Conservation (phyloP, 2,113 vertebrate species). For the Notarius lentiginosus region DNA sequence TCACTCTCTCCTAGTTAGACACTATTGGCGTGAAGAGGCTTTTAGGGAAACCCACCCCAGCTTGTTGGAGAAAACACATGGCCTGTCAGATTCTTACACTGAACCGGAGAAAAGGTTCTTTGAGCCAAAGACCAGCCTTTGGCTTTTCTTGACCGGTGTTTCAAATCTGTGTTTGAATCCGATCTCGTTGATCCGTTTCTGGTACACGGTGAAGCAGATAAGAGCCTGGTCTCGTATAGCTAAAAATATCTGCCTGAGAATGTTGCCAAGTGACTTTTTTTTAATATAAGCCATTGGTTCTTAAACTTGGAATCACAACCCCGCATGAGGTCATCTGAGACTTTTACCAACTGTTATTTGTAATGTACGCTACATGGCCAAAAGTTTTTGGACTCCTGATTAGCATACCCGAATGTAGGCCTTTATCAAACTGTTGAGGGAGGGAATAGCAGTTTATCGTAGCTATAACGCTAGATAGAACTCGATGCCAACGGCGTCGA, state of each 20-base stretch:
- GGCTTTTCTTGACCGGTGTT: background rate
- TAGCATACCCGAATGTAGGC: no score
- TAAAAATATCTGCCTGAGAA: background rate
- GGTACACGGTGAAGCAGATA: background rate
- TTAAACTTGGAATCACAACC: background rate
- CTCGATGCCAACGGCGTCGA: no score
- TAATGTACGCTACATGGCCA: background rate
- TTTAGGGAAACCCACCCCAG: no score
- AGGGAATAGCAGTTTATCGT: no score
- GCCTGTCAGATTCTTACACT: background rate
- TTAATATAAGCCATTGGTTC: background rate
- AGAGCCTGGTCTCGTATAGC: background rate
- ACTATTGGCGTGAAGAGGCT: no score
- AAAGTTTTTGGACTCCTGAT: background rate
- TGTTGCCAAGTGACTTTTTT: background rate
- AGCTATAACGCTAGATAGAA: no score
- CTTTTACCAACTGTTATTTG: background rate
- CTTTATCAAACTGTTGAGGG: background rate
- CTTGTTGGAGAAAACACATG: background rate
- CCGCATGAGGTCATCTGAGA: background rate
- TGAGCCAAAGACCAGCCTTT: background rate
- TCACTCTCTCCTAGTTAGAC: no score
- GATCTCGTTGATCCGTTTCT: background rate
- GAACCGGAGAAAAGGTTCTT: background rate
- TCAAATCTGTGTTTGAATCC: background rate